Conservation (phyloP, 2,797 vertebrate genomes). For the Mastacembelus armatus region DNA sequence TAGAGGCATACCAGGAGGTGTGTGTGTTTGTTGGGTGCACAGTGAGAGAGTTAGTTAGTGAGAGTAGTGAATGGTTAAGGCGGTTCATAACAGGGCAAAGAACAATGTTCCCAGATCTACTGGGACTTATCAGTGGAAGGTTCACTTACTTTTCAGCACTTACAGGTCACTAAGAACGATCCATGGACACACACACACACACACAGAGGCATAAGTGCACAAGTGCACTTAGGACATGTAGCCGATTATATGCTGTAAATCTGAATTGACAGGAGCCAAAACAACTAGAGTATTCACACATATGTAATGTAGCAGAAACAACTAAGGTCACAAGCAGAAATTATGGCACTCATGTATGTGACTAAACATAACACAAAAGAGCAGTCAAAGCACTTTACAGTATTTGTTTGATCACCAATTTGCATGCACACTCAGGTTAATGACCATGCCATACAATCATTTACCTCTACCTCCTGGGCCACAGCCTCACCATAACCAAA, state of each 20-base stretch:
- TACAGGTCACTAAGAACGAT: slow-evolving; percentile 20
- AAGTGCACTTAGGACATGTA: neutral
- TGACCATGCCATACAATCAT: too few relatives aligned
- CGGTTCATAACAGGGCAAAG: slow-evolving; percentile 26
- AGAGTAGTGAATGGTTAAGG: slow-evolving; percentile 23
- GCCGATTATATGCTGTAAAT: neutral
- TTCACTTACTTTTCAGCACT: slow-evolving; percentile 36
- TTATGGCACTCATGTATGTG: neutral
- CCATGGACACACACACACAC: neutral
- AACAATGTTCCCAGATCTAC: slow-evolving; percentile 9
- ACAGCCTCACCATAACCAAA: too few relatives aligned
- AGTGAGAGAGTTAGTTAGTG: slow-evolving; percentile 39
- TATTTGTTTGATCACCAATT: too few relatives aligned
- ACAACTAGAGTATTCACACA: neutral
- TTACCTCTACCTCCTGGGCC: too few relatives aligned
- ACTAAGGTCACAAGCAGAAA: neutral
- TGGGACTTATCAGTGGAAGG: slow-evolving; percentile 28
- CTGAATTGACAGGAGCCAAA: neutral
- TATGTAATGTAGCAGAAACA: neutral
- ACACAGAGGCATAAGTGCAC: neutral
- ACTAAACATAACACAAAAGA: too few relatives aligned
- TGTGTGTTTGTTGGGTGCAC: slow-evolving; percentile 15
- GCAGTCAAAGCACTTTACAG: too few relatives aligned
- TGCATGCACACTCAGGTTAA: too few relatives aligned
- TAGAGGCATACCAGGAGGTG: neutral